Conservation (phyloP, 2,888 invertebrate genomes). For the Sesia apiformis region DNA sequence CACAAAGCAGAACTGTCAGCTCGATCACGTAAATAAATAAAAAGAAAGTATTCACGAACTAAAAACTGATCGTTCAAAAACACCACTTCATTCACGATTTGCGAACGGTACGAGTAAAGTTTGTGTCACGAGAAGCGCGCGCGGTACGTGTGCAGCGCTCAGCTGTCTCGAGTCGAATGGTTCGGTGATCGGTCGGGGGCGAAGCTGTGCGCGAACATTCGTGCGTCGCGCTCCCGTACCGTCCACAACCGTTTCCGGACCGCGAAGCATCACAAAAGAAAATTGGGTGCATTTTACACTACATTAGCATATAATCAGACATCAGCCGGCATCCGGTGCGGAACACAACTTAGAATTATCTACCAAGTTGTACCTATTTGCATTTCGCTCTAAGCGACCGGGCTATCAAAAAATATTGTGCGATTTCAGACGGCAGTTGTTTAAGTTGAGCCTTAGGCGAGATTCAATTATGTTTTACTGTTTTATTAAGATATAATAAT, state of each 20-base stretch:
- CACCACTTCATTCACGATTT: conserved; percentile 55
- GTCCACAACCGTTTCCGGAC: conserved; percentile 24
- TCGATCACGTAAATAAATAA: conserved; percentile 17
- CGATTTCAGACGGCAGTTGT: too few species aligned
- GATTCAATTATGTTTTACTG: too few species aligned
- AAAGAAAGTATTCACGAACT: conserved; percentile 36
- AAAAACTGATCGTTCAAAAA: conserved; percentile 36
- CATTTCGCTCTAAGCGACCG: neutral
- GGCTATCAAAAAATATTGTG: too few species aligned
- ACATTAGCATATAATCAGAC: conserved; percentile 48
- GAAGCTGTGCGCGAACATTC: neutral
- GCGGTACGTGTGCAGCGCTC: conserved; percentile 39
- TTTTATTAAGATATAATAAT: too few species aligned
- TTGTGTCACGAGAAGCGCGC: conserved; percentile 35
- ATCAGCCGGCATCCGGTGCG: conserved; percentile 40
- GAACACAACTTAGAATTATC: conserved; percentile 1
- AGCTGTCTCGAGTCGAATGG: conserved; percentile 51
- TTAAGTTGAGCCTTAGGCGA: too few species aligned
- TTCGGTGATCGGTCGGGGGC: conserved; percentile 28
- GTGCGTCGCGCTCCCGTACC: conserved; percentile 2
- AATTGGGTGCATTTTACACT: conserved; percentile 32
- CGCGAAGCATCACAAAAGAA: conserved; percentile 33
- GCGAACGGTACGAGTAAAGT: conserved; percentile 54
- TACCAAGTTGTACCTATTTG: neutral
- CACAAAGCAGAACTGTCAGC: conserved; percentile 50